A percentile compares a stretch with the other conserved stretches of the same genome.
These are phyloP conservation scores for Limanda limanda DNA, from an alignment of 2,113 vertebrate genomes.

Conservation along the genomic window DNA sequence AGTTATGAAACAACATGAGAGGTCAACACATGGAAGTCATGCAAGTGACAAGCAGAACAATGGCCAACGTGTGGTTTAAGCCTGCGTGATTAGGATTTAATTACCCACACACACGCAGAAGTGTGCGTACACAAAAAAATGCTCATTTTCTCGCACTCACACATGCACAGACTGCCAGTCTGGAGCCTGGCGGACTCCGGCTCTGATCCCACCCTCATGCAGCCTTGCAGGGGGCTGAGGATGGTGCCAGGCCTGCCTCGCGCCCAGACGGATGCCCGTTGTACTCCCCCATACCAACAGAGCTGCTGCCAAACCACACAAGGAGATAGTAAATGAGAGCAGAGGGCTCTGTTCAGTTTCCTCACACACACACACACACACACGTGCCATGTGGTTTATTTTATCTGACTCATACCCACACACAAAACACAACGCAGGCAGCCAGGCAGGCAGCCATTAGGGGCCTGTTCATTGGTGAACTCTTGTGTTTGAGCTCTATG, in stretches of 20 bases:
- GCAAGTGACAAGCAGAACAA: constrained; percentile 67
- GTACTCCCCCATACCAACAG: constrained; percentile 68
- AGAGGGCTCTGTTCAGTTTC: constrained; percentile 60
- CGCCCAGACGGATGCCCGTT: constrained; percentile 78
- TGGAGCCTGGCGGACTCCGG: constrained; percentile 68
- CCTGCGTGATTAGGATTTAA: constrained; percentile 74
- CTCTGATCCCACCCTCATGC: constrained; percentile 68
- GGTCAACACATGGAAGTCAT: constrained; percentile 38
- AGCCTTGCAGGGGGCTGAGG: constrained; percentile 65
- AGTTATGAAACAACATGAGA: constrained; percentile 34
- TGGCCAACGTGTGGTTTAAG: constrained; percentile 61
- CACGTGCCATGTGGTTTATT: constrained; percentile 73
- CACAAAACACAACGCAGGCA: constrained; percentile 71
- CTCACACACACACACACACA: constrained; percentile 55
- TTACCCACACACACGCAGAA: constrained; percentile 41
- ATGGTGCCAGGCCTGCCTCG: constrained; percentile 71
- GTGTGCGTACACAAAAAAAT: constrained; percentile 26
- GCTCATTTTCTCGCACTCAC: constrained; percentile 26
- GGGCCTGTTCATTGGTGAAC: constrained; percentile 22
- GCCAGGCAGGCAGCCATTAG: constrained; percentile 63
- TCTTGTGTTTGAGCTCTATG: too few relatives aligned
- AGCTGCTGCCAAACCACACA: constrained; percentile 81
- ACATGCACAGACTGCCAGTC: constrained; percentile 64
- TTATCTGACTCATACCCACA: constrained; percentile 67
- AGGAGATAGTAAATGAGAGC: constrained; percentile 78